Percentiles rank a stretch among this genome's conserved stretches.
These are phyloP conservation scores for Gnathonemus longibarbis DNA, from an alignment of 2,113 vertebrate genomes.

Conservation along the genomic window DNA sequence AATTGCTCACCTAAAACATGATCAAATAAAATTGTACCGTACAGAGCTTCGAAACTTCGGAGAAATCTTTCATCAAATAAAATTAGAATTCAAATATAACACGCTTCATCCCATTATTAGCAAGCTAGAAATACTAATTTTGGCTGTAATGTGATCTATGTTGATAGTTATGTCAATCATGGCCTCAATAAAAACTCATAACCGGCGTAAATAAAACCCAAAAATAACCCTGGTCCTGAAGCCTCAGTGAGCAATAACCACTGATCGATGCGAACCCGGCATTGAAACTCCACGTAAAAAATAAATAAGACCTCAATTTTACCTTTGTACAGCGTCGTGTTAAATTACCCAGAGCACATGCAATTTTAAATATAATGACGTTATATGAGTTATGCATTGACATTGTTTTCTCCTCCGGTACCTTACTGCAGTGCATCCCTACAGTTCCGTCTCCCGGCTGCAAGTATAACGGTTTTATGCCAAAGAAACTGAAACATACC, in stretches of 20 bases:
- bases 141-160: not conserved
- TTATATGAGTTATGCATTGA: not conserved
- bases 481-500: slow-evolving; percentile 47
- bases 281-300: not conserved
- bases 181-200: not conserved
- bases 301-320: not conserved
- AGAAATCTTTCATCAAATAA: not conserved
- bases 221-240: not conserved
- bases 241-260: not conserved
- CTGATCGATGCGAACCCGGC: not conserved
- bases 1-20: not conserved
- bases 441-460: not conserved
- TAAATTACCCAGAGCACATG: not conserved
- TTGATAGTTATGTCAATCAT: not conserved
- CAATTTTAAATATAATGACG: not conserved
- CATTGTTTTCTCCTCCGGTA: not conserved
- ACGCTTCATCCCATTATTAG: not conserved
- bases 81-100: not conserved
- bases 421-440: not conserved
- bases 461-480: not conserved
- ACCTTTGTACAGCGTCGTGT: not conserved
- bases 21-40: too few relatives aligned
- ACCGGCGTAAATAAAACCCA: not conserved
- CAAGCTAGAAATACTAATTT: not conserved
- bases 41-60: not conserved